Percentiles rank a stretch among this genome's conserved stretches.
These are phyloP conservation scores for Sinocyclocheilus rhinocerous DNA, from an alignment of 2,113 vertebrate species.

Conservation along the genomic window DNA sequence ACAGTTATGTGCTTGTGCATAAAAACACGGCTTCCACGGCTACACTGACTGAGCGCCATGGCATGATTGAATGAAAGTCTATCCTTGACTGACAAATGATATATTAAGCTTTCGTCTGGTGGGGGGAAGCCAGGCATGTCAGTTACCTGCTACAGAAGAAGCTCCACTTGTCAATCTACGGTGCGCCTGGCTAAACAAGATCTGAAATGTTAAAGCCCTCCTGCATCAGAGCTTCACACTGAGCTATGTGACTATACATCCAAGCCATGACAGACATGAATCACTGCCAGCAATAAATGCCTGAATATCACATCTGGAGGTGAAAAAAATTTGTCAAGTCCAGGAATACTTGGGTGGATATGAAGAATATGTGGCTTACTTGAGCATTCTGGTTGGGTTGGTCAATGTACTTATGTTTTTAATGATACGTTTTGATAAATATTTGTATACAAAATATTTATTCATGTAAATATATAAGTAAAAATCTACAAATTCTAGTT, in stretches of 20 bases:
- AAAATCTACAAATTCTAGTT: too few species aligned
- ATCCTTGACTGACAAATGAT: constrained; percentile 81
- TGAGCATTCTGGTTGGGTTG: neutral
- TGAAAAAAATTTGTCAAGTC: constrained; percentile 72
- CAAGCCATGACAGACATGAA: constrained; percentile 71
- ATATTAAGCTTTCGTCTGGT: constrained; percentile 80
- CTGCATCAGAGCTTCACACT: constrained; percentile 69
- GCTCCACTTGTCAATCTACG: constrained; percentile 78
- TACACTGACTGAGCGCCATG: constrained; percentile 70
- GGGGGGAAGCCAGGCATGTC: constrained; percentile 71
- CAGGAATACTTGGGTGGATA: constrained; percentile 30
- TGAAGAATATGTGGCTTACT: neutral
- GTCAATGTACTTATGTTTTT: too few species aligned
- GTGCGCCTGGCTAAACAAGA: constrained; percentile 76
- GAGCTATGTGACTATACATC: constrained; percentile 69
- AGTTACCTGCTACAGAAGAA: constrained; percentile 77
- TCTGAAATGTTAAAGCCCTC: constrained; percentile 78
- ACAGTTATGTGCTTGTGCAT: constrained; percentile 60
- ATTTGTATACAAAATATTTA: too few species aligned
- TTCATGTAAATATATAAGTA: too few species aligned
- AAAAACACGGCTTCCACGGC: constrained; percentile 65
- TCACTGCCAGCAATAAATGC: constrained; percentile 73
- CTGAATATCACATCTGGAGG: constrained; percentile 70
- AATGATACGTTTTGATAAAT: too few species aligned
- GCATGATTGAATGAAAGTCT: constrained; percentile 77